Evolutionary conservation across 2,888 invertebrate species (phyloP).

Genomic region (Cosmorhoe ocellata): DNA sequence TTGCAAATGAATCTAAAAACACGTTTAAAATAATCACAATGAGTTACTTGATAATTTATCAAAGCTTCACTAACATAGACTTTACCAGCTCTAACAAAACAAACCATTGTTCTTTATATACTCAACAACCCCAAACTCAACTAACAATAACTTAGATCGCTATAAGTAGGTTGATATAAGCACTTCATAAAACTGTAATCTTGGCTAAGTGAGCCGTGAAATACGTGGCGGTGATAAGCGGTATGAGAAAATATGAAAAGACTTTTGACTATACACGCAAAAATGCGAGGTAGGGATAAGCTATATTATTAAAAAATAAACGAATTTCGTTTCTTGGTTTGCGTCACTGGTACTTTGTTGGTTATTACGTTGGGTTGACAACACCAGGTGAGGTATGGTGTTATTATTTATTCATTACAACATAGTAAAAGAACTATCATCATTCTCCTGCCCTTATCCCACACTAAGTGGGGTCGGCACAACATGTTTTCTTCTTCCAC

Average conservation of each 20-base stretch:
- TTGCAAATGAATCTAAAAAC: slow-evolving; percentile 17
- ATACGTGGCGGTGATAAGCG: slow-evolving; percentile 26
- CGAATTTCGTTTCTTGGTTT: too few relatives aligned
- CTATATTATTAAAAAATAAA: too few relatives aligned
- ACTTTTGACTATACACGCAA: slow-evolving; percentile 14
- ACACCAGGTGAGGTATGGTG: too few relatives aligned
- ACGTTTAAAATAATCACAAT: slow-evolving; percentile 13
- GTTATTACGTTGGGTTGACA: too few relatives aligned
- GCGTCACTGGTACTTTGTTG: too few relatives aligned
- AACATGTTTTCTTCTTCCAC: too few relatives aligned
- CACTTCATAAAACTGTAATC: slow-evolving; percentile 35
- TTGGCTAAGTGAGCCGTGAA: slow-evolving; percentile 33
- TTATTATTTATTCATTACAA: too few relatives aligned
- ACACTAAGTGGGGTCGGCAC: too few relatives aligned
- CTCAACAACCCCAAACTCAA: slow-evolving; percentile 11
- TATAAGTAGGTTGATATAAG: slow-evolving; percentile 25
- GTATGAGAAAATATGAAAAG: slow-evolving; percentile 18
- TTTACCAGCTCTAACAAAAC: slow-evolving; percentile 1
- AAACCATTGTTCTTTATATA: slow-evolving; percentile 12
- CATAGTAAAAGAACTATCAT: too few relatives aligned
- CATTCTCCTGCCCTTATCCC: too few relatives aligned
- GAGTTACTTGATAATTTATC: slow-evolving; percentile 10
- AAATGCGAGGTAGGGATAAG: too few relatives aligned
- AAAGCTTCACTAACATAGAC: neutral
- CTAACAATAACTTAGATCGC: slow-evolving; percentile 20